These are phyloP conservation scores for Pteronotus mesoamericanus DNA, from an alignment of 2,797 vertebrate species.

Conservation along the genomic window DNA sequence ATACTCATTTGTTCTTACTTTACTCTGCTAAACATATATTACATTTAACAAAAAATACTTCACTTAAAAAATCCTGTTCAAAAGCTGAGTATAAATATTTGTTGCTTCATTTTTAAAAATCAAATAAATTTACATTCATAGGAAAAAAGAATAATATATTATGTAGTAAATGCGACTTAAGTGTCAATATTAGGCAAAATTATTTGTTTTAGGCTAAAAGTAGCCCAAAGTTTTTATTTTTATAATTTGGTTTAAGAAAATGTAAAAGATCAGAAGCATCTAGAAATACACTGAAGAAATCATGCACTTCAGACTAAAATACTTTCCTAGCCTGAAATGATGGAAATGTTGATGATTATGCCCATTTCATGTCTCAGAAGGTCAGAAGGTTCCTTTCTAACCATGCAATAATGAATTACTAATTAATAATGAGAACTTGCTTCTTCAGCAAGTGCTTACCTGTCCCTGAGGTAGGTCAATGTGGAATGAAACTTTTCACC, in stretches of 20 bases:
- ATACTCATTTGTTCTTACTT: neutral
- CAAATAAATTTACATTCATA: neutral
- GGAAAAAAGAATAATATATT: neutral
- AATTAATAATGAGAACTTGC: conserved; percentile 66
- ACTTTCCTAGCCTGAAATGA: conserved; percentile 40
- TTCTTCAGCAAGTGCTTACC: conserved; percentile 58
- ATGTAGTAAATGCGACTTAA: neutral
- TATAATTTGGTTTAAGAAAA: neutral
- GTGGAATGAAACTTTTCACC: conserved; percentile 1
- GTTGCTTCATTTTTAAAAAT: neutral
- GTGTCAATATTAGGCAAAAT: neutral
- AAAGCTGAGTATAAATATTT: neutral
- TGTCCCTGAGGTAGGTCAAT: conserved; percentile 14
- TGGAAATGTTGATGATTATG: conserved; percentile 50
- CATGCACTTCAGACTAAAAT: neutral
- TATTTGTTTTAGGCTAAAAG: neutral
- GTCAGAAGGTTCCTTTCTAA: conserved; percentile 43
- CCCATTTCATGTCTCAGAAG: conserved; percentile 17
- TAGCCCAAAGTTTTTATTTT: neutral
- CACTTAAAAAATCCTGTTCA: neutral
- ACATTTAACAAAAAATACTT: neutral
- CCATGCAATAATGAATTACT: conserved; percentile 64
- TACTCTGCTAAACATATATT: neutral
- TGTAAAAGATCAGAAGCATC: neutral
- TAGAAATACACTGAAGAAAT: neutral